A percentile compares a stretch with the other conserved stretches of the same genome.
phyloP scores from a whole-genome alignment of 2,113 vertebrate genomes.

The Heptranchias perlo region DNA sequence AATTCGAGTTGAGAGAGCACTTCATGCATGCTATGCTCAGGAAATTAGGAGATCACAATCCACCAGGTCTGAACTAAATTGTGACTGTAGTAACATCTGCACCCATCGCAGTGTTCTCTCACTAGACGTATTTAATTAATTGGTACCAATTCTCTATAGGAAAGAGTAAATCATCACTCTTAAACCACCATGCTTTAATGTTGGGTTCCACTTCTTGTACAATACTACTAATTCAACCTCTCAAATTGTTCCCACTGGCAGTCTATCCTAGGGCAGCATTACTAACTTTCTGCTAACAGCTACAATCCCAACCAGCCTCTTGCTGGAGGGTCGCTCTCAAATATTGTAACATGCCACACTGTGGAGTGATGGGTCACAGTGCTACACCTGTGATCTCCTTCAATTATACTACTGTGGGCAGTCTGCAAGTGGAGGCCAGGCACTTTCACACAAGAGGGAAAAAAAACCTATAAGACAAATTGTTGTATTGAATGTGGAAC shows the following conservation, averaged over 20 bases:
- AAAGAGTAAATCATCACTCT: not conserved
- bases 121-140: not conserved
- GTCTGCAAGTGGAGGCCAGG: not conserved
- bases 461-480: no score
- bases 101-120: no score
- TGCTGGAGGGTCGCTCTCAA: not conserved
- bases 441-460: not conserved
- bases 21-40: no score
- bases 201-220: not conserved
- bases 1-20: no score
- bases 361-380: not conserved
- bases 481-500: no score
- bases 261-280: not conserved
- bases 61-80: no score
- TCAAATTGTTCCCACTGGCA: not conserved
- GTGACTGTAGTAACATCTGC: no score
- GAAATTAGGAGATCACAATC: no score
- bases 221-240: not conserved
- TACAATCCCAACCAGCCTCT: not conserved
- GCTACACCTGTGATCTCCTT: not conserved
- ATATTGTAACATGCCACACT: not conserved
- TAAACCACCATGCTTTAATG: not conserved
- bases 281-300: not conserved
- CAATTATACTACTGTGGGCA: not conserved
- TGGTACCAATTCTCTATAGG: not conserved